A percentile compares a stretch with the other conserved stretches of the same genome.
Evolutionary conservation across 2,113 vertebrate genomes (phyloP).

Genomic region (Oreochromis aureus): DNA sequence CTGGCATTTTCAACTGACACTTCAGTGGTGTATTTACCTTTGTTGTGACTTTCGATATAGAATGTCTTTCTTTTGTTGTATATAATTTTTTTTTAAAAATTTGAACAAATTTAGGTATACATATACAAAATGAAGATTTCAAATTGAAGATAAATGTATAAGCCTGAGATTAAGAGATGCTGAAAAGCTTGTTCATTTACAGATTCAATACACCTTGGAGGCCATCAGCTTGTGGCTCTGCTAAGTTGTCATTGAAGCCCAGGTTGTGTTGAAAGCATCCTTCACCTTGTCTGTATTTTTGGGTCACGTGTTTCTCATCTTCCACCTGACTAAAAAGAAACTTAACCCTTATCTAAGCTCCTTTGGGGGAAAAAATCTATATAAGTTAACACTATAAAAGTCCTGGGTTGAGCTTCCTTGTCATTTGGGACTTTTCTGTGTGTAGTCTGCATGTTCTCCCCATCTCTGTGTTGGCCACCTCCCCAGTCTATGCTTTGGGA

Average conservation of each 20-base stretch:
- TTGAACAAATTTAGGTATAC: not conserved
- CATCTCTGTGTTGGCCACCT: fast-evolving
- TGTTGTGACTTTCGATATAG: not conserved
- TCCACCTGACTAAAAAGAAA: not conserved
- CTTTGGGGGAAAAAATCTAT: fast-evolving
- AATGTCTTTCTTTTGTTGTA: not conserved
- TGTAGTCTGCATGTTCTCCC: not conserved
- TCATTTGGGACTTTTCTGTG: not conserved
- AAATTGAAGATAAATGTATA: not conserved
- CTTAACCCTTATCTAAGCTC: not conserved
- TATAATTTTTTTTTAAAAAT: fast-evolving
- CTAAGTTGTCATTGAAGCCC: not conserved
- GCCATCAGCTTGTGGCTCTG: not conserved
- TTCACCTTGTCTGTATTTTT: not conserved
- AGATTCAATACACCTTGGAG: not conserved
- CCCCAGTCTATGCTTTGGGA: not conserved
- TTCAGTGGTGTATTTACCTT: not conserved
- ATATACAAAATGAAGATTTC: not conserved
- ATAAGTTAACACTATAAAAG: not conserved
- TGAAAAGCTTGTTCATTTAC: not conserved
- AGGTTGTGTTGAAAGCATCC: not conserved
- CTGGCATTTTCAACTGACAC: not conserved
- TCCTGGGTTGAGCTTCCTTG: not conserved
- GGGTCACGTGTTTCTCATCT: not conserved
- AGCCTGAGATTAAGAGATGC: not conserved